Evolutionary conservation across 2,888 invertebrate species (phyloP), one percentile per base, ranked within the genome.

Genomic region (Clistopyga incitator): DNA sequence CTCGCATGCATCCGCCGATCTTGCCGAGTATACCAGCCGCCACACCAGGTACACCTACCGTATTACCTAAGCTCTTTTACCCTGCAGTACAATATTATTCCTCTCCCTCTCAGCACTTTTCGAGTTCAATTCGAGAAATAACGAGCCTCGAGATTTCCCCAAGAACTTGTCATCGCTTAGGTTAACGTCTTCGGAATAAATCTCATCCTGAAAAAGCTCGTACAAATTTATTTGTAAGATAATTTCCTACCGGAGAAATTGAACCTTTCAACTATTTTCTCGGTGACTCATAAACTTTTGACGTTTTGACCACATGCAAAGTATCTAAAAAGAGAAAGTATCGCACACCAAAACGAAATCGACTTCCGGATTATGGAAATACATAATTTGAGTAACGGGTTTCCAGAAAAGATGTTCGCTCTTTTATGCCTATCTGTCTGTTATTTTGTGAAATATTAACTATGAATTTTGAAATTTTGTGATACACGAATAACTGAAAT

Each of bases 121-220:
- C 79, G 54, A 50, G 68, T 77, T 68, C 77, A 52, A 77, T 72
- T 80, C 64, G 70, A 72, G 64, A 84, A 70, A 74, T 80, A 77
- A 75, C 75, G 56, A 42, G 34, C 25, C 54, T 56, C n/a, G 38
- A 38, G 64, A 25, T 72, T 72, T 29, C 71, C 42, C 61, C 34
- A 59, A 68, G 54, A 80, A 78, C 77, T 80, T 61, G 72, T 78
- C 68, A 80, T 68, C 34, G 20, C 68, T 67, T 72, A 23, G 64
- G 20, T 42, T 64, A 52, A 47, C 72, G 54, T 52, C 42, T n/a
- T 45, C 50, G 18, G 45, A 54, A 83, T 61, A 56, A 42, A 83
- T 68, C 38, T 25, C 50, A 50, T 8, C 45, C 45, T n/a, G 2
- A 4, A 71, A 59, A 56, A 4, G 18, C 65, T 52, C 42, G 52